These are phyloP conservation scores for Columba janthina DNA, from an alignment of 2,113 vertebrate genomes.

Conservation along the genomic window DNA sequence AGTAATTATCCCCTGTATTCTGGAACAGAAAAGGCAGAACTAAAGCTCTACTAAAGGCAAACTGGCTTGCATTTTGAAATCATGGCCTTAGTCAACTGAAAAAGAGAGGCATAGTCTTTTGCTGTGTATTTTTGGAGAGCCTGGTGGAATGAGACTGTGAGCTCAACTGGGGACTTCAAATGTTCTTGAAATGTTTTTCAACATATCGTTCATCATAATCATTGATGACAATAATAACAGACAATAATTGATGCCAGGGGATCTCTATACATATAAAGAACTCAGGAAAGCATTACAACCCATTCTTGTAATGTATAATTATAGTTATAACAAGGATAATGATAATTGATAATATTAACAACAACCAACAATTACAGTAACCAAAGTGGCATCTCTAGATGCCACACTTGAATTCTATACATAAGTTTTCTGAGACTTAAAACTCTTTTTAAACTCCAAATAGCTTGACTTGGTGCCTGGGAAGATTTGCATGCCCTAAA, in stretches of 20 bases:
- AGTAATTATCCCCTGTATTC: not conserved
- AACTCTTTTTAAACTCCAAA: not conserved
- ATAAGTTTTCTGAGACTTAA: not conserved
- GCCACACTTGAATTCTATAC: not conserved
- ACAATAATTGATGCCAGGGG: not conserved
- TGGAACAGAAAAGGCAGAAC: not conserved
- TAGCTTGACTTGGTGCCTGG: not conserved
- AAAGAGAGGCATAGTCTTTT: not conserved
- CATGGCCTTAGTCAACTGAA: not conserved
- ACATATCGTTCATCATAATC: not conserved
- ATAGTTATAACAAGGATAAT: not conserved
- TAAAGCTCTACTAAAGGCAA: not conserved
- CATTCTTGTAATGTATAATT: not conserved
- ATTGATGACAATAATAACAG: not conserved
- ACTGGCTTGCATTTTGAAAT: not conserved
- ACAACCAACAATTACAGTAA: not conserved
- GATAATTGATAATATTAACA: not conserved
- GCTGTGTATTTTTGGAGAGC: not conserved
- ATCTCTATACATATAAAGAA: not conserved
- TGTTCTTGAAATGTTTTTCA: not conserved
- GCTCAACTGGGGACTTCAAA: not conserved
- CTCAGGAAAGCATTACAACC: not conserved
- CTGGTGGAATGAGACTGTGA: not conserved
- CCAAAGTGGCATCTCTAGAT: not conserved
- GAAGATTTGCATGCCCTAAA: not conserved